Conservation (phyloP, 2,113 vertebrate species). For the Macquaria ambigua region DNA sequence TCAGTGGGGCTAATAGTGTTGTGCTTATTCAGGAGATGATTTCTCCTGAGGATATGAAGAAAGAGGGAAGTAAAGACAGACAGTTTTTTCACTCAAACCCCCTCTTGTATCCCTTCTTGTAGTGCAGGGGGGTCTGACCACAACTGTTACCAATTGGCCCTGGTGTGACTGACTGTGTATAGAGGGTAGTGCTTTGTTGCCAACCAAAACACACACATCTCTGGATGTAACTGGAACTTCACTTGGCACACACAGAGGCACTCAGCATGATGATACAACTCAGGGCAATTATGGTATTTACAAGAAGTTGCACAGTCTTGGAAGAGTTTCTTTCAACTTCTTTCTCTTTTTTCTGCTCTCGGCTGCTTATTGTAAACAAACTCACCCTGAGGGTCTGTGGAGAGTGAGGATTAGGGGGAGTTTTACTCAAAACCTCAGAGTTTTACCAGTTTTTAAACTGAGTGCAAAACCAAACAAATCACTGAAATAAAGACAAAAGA, state of each 20-base stretch:
- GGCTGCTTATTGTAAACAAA: conserved; percentile 73
- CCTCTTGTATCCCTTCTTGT: conserved; percentile 50
- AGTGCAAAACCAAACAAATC: conserved; percentile 54
- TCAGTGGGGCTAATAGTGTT: conserved; percentile 87
- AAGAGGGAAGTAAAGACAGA: conserved; percentile 33
- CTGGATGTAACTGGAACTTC: conserved; percentile 87
- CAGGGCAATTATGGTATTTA: conserved; percentile 87
- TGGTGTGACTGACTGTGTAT: conserved; percentile 67
- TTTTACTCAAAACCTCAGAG: conserved; percentile 58
- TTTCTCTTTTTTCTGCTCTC: conserved; percentile 34
- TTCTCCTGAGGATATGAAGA: conserved; percentile 86
- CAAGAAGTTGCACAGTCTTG: conserved; percentile 78
- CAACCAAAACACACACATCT: conserved; percentile 89
- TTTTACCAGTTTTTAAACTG: conserved; percentile 66
- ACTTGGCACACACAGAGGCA: conserved; percentile 85
- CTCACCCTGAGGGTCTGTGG: conserved; percentile 45
- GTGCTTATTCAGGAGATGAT: conserved; percentile 90
- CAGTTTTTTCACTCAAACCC: conserved; percentile 76
- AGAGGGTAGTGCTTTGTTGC: conserved; percentile 82
- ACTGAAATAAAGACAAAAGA: conserved; percentile 10
- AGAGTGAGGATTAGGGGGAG: conserved; percentile 58
- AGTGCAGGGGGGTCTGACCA: conserved; percentile 80
- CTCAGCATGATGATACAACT: conserved; percentile 86
- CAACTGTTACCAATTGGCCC: conserved; percentile 93
- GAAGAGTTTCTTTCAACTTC: conserved; percentile 65